phyloP scores from a whole-genome alignment of 2,888 invertebrate species.

The Leptarthrus brevirostris region DNA sequence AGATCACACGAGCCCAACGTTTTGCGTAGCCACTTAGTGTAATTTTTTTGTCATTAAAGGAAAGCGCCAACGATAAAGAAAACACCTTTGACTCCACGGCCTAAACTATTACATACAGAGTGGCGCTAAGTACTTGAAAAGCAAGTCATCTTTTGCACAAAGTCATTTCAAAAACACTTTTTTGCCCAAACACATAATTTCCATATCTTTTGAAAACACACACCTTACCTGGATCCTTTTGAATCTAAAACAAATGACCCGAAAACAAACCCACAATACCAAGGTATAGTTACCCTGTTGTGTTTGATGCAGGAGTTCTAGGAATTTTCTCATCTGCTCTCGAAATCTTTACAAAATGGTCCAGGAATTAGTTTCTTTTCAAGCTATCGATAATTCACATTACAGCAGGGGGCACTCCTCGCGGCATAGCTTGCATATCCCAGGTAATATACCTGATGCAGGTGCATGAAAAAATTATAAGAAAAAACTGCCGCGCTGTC shows the following conservation, averaged over 20 bases:
- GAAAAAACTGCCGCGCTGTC: conserved; percentile 6
- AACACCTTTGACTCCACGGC: too few relatives aligned
- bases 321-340: conserved; percentile 20
- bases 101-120: not conserved
- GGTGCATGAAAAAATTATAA: conserved; percentile 33
- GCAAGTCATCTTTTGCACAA: not conserved
- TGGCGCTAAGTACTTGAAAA: conserved; percentile 17
- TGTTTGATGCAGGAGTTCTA: conserved; percentile 9
- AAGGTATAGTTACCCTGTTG: not conserved
- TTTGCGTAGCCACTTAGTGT: conserved; percentile 1
- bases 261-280: not conserved
- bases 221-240: not conserved
- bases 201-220: too few relatives aligned
- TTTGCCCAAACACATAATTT: not conserved
- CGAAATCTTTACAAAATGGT: conserved; percentile 17
- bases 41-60: not conserved
- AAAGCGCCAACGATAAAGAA: too few relatives aligned
- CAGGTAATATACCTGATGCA: conserved; percentile 26
- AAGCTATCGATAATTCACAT: conserved; percentile 3
- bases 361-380: conserved; percentile 25
- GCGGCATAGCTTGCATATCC: not conserved
- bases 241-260: conserved; percentile 7
- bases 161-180: not conserved
- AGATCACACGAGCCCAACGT: conserved; percentile 37
- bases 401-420: conserved; percentile 39